Percentiles rank a stretch among this genome's conserved stretches.
phyloP scores from a whole-genome alignment of 2,113 vertebrate genomes.

The Pachycephala philippinensis region DNA sequence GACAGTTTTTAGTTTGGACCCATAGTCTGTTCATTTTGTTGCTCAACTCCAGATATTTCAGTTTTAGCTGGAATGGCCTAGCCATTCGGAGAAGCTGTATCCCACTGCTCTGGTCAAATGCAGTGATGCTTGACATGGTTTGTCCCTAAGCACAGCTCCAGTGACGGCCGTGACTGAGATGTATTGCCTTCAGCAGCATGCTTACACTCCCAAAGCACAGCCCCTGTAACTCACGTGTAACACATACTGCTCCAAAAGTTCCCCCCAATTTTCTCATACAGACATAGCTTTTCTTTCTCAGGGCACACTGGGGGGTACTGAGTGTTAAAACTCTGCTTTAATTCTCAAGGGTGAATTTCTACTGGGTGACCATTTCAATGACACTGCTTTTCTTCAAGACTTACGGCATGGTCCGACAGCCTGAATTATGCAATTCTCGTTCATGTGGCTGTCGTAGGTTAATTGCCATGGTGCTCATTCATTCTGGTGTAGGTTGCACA shows the following conservation, averaged over 20 bases:
- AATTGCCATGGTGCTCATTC: not conserved
- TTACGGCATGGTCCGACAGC: not conserved
- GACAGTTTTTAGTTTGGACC: not conserved
- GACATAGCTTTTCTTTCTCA: not conserved
- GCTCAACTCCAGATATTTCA: not conserved
- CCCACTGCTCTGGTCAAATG: not conserved
- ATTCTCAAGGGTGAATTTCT: not conserved
- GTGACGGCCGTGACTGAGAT: fast-evolving
- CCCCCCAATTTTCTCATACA: fast-evolving
- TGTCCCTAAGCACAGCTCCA: fast-evolving
- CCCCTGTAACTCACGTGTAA: not conserved
- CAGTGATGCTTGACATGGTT: fast-evolving
- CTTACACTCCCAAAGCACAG: fast-evolving
- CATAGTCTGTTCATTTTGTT: fast-evolving
- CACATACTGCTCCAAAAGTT: not conserved
- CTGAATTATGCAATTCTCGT: fast-evolving
- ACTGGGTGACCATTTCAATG: not conserved
- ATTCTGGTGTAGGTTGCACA: not conserved
- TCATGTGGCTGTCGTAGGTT: not conserved
- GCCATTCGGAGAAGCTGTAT: not conserved
- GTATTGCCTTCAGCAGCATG: fast-evolving
- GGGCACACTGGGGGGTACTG: not conserved
- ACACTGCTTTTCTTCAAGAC: not conserved
- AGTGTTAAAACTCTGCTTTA: not conserved
- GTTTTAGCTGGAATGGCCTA: not conserved